Percentiles rank a stretch among this genome's conserved stretches.
Conservation (phyloP, 2,113 vertebrate species). For the Sorex araneus region DNA sequence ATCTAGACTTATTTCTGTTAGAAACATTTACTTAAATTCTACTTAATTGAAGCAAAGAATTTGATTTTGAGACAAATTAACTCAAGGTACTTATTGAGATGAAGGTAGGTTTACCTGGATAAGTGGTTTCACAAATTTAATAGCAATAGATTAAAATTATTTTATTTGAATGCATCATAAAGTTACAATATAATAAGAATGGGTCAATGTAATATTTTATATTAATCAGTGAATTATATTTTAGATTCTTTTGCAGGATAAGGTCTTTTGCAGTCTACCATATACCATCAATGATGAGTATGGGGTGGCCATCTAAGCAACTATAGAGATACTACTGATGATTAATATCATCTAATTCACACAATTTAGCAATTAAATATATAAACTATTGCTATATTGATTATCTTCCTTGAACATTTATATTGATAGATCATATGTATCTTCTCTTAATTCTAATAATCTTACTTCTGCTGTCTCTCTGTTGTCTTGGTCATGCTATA, state of each 20-base stretch:
- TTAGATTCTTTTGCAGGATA: background rate
- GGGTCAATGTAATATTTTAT: background rate
- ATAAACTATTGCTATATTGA: background rate
- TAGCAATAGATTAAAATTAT: conserved; percentile 38
- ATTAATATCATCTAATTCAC: background rate
- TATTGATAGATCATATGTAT: no score
- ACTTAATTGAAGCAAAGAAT: conserved; percentile 65
- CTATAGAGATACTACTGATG: background rate
- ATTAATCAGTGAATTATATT: background rate
- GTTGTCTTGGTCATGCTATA: no score
- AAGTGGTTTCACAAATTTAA: conserved; percentile 47
- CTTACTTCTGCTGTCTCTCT: no score
- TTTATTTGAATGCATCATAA: conserved; percentile 47
- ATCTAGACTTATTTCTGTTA: conserved; percentile 67
- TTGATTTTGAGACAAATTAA: conserved; percentile 64
- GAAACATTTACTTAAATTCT: conserved; percentile 45
- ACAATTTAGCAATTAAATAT: background rate
- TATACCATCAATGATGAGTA: background rate
- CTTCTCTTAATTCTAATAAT: no score
- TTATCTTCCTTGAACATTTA: no score
- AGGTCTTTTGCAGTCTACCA: background rate
- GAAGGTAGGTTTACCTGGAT: conserved; percentile 50
- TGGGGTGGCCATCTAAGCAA: background rate
- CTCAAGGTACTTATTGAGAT: conserved; percentile 64
- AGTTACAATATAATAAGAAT: background rate